These are phyloP conservation scores for Pelochelys cantorii DNA, from an alignment of 2,797 vertebrate genomes.

Conservation along the genomic window DNA sequence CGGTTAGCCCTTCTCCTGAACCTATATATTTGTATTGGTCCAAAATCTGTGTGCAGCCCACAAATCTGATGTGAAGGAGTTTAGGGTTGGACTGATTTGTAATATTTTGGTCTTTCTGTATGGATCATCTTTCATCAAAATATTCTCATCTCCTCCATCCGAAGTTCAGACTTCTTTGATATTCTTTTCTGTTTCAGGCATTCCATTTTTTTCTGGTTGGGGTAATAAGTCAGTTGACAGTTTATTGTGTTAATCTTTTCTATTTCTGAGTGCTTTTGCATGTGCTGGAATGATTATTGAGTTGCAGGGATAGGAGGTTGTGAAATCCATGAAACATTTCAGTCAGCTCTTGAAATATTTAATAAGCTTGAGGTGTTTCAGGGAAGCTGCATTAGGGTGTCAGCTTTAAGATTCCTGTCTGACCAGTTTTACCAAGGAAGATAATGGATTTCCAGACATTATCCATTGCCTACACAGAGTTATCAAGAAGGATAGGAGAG, in stretches of 20 bases:
- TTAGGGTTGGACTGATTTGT: not conserved
- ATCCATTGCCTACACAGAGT: not conserved
- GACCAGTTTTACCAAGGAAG: not conserved
- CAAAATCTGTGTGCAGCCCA: not conserved
- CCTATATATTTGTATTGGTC: not conserved
- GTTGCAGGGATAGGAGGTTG: not conserved
- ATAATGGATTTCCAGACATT: not conserved
- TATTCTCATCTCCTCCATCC: not conserved
- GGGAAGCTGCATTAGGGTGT: not conserved
- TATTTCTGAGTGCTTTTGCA: slow-evolving; percentile 8
- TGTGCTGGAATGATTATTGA: not conserved
- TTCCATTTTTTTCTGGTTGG: slow-evolving; percentile 1
- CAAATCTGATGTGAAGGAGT: not conserved
- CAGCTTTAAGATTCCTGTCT: not conserved
- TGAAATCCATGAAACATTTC: not conserved
- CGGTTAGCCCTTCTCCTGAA: too few relatives aligned
- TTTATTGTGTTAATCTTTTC: slow-evolving; percentile 3
- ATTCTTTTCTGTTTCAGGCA: slow-evolving; percentile 17
- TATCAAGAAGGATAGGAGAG: not conserved
- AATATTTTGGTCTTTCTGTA: not conserved
- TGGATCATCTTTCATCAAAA: not conserved
- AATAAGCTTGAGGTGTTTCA: not conserved
- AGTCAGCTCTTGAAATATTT: not conserved
- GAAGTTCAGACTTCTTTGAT: slow-evolving; percentile 24
- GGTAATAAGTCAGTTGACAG: slow-evolving; percentile 4